These are phyloP conservation scores for Itoplectis maculator DNA, from an alignment of 2,888 invertebrate genomes.

Conservation along the genomic window DNA sequence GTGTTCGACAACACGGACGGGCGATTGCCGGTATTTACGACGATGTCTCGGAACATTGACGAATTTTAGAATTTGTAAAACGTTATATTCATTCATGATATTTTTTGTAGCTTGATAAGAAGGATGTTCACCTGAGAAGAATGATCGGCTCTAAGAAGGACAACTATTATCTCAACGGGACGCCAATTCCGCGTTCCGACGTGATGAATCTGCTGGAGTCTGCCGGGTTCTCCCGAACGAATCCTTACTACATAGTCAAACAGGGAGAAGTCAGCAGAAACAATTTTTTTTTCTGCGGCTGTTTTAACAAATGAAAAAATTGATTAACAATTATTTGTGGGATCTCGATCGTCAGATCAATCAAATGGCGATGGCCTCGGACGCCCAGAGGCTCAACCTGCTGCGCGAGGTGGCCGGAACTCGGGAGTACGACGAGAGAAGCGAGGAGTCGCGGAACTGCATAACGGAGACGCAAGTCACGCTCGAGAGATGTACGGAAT, in stretches of 20 bases:
- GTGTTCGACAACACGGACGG: constrained; percentile 99
- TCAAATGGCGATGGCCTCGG: constrained; percentile 99
- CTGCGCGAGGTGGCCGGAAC: constrained; percentile 98
- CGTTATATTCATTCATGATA: background rate
- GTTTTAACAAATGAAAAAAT: too few species aligned
- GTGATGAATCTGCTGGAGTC: constrained; percentile 99
- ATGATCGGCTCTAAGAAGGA: constrained; percentile 99
- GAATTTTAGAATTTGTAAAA: too few species aligned
- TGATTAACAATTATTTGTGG: too few species aligned
- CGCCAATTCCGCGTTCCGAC: constrained; percentile 98
- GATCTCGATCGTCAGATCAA: constrained; percentile 93
- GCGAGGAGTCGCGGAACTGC: constrained; percentile 98
- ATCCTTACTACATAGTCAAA: constrained; percentile 99
- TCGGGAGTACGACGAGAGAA: constrained; percentile 98
- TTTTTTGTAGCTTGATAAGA: constrained; percentile 94
- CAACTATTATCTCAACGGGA: constrained; percentile 99
- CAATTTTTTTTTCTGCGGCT: too few species aligned
- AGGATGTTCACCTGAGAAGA: constrained; percentile 97
- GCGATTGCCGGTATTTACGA: constrained; percentile 92
- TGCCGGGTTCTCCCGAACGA: constrained; percentile 99
- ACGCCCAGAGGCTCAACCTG: constrained; percentile 97
- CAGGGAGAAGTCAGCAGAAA: constrained; percentile 98
- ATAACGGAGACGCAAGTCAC: constrained; percentile 95
- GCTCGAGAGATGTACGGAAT: constrained; percentile 97
- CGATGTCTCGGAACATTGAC: too few species aligned